phyloP scores from a whole-genome alignment of 2,888 invertebrate species.

The Platyscelio sp. region DNA sequence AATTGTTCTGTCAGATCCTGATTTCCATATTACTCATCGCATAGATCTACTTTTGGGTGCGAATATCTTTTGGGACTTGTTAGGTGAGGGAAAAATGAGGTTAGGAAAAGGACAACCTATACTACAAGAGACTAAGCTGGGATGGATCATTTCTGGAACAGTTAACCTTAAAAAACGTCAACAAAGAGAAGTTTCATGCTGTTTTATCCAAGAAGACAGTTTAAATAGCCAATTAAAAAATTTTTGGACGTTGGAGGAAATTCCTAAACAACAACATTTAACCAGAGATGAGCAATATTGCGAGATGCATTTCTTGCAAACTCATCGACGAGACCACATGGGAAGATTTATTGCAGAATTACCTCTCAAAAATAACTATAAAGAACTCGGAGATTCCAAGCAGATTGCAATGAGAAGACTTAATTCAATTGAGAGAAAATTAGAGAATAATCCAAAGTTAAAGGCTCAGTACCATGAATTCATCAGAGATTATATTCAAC shows the following conservation, averaged over 20 bases:
- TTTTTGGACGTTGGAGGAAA: not conserved
- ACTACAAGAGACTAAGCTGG: constrained; percentile 54
- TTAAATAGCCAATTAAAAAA: not conserved
- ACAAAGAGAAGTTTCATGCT: not conserved
- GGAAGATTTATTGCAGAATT: not conserved
- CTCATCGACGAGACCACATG: not conserved
- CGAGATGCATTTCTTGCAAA: not conserved
- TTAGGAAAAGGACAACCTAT: constrained; percentile 23
- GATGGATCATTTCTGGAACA: constrained; percentile 71
- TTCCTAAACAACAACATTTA: not conserved
- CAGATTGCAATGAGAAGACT: not conserved
- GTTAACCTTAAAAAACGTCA: not conserved
- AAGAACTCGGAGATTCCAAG: not conserved
- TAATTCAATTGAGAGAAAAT: not conserved
- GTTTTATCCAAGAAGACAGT: not conserved
- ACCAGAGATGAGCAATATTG: not conserved
- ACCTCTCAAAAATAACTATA: not conserved
- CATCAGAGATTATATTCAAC: not conserved
- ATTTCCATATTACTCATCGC: not conserved
- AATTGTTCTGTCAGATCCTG: not conserved
- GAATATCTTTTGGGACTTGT: constrained; percentile 16
- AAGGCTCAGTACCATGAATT: not conserved
- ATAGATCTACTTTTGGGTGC: not conserved
- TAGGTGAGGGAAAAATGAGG: constrained; percentile 45
- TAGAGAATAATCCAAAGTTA: not conserved